Evolutionary conservation across 2,888 invertebrate species (phyloP).

Genomic region (Troides aeacus): DNA sequence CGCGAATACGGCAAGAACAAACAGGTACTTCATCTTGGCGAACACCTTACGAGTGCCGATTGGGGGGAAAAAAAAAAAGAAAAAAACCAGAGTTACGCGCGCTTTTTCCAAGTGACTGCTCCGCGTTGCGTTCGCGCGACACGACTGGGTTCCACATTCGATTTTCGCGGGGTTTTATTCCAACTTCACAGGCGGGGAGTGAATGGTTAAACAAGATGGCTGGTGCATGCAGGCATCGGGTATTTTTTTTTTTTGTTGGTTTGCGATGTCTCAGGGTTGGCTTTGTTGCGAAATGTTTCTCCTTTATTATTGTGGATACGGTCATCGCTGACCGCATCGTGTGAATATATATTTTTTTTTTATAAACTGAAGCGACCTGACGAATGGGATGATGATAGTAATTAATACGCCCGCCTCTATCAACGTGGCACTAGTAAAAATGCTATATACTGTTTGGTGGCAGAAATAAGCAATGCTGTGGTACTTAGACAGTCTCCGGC

Average conservation of each 20-base stretch:
- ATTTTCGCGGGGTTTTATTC: conserved; percentile 66
- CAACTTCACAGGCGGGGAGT: conserved; percentile 56
- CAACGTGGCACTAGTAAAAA: too few relatives aligned
- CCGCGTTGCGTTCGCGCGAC: conserved; percentile 53
- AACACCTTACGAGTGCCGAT: conserved; percentile 54
- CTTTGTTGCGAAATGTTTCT: conserved; percentile 55
- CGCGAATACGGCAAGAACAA: conserved; percentile 75
- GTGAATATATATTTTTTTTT: neutral
- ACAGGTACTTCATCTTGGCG: conserved; percentile 78
- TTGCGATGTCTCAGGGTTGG: conserved; percentile 52
- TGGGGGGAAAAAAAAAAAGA: conserved; percentile 38
- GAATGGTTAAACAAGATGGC: conserved; percentile 49
- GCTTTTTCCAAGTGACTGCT: conserved; percentile 48
- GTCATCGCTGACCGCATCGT: conserved; percentile 25
- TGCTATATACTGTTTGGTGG: too few relatives aligned
- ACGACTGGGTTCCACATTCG: conserved; percentile 63
- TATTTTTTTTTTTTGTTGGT: conserved; percentile 33
- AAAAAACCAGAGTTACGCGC: conserved; percentile 51
- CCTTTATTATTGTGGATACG: conserved; percentile 29
- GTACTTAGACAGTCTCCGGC: too few relatives aligned
- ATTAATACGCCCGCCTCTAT: too few relatives aligned
- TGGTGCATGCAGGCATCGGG: conserved; percentile 30
- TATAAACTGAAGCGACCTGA: too few relatives aligned
- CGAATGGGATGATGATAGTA: too few relatives aligned
- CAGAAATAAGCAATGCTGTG: too few relatives aligned